phyloP scores from a whole-genome alignment of 2,888 invertebrate genomes.

The Sarcophaga rosellei region DNA sequence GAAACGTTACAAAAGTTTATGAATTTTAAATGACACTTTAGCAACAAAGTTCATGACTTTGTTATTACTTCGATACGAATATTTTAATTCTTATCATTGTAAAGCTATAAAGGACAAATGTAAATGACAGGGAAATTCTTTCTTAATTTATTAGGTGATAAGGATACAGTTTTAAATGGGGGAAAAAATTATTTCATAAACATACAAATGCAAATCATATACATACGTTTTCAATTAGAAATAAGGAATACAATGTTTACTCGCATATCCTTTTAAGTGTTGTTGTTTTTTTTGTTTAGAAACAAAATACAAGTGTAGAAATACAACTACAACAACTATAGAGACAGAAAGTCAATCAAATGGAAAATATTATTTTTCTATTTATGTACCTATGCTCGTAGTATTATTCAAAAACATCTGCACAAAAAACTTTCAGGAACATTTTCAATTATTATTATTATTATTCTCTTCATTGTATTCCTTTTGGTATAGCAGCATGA shows the following conservation, averaged over 20 bases:
- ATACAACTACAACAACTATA: background rate
- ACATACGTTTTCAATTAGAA: conserved; percentile 43
- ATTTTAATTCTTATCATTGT: too few relatives aligned
- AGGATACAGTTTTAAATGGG: too few relatives aligned
- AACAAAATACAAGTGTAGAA: conserved; percentile 25
- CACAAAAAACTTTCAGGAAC: conserved; percentile 19
- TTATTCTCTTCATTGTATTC: background rate
- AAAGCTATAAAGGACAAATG: too few relatives aligned
- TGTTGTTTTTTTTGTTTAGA: background rate
- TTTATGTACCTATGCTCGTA: too few relatives aligned
- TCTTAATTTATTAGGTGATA: too few relatives aligned
- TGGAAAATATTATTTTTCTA: conserved; percentile 44
- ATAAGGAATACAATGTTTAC: background rate
- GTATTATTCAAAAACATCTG: conserved; percentile 25
- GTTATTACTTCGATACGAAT: too few relatives aligned
- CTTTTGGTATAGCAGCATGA: background rate
- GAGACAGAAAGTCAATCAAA: conserved; percentile 18
- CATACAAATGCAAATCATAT: conserved; percentile 45
- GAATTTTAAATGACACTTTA: too few relatives aligned
- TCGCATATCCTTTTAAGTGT: conserved; percentile 6
- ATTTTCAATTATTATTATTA: background rate
- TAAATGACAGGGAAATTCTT: too few relatives aligned
- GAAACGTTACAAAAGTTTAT: too few relatives aligned
- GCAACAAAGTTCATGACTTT: too few relatives aligned
- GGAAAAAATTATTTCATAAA: background rate